Base-by-base conservation (phyloP, 2,797 vertebrate species). In the Stomatorhinus walkeri region DNA sequence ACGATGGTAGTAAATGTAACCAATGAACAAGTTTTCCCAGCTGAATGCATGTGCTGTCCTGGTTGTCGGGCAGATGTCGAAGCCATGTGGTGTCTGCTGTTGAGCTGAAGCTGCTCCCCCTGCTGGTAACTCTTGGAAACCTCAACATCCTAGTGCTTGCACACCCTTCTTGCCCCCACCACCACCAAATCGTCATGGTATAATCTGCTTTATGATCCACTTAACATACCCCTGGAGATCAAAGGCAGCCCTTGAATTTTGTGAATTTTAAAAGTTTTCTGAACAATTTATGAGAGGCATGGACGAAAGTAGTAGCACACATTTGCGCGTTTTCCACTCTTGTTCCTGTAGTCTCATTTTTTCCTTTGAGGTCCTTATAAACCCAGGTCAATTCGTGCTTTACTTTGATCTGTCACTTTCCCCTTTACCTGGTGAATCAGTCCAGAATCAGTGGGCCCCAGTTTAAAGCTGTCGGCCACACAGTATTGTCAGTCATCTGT, bases 61-160 rank as follows among this genome's bases (percentile, higher is more conserved):
- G 36, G 36, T 40, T 64, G 22, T 49, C 14, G 46, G 46, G 22
- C 19, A 5, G 54, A 68, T 54, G 49, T 52, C 22, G 40, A 28
- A 49, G 87, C 7, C 19, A 51, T 24, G 61, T 28, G 22, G 61
- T 51, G 22, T 52, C 40, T 43, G 72, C 49, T 52, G 14, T 52
- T 46, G 72, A 83, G 40, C 76, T 83, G 16, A 54, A 43, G 51
- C 14, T 14, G 5, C 49, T 19, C 72, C 87, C 87, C 43, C 87
- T 88, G 36, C 87, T 88, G 87, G 87, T 83, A 0, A 16, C 72
- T 79, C 7, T 79, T n/a, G 32, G 72, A 79, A n/a, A 40, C 36
- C 72, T 46, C 7, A 79, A 2, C 19, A 46, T 16, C 6, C 6
- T 79, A 0, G 8, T n/a, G 36, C 72, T 79, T 46, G 16, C 16